These are phyloP conservation scores for Drosophila cracens DNA, from an alignment of 2,888 invertebrate species.

Conservation along the genomic window DNA sequence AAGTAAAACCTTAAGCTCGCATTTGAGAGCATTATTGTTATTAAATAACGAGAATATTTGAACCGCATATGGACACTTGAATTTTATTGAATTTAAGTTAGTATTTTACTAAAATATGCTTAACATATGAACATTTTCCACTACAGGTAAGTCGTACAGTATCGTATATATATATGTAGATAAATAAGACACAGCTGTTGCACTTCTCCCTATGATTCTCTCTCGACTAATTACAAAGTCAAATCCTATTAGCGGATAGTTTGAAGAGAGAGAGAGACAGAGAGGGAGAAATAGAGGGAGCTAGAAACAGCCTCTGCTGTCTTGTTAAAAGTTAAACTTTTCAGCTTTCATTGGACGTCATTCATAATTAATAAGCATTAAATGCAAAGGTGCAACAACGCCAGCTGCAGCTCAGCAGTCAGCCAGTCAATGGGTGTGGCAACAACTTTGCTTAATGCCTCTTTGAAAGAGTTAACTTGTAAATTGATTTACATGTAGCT, in stretches of 20 bases:
- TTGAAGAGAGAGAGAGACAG: not conserved
- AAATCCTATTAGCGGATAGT: slow-evolving; percentile 46
- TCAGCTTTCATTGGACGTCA: slow-evolving; percentile 48
- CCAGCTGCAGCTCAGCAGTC: slow-evolving; percentile 4
- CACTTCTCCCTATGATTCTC: slow-evolving; percentile 9
- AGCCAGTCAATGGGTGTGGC: not conserved
- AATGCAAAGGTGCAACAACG: slow-evolving; percentile 43
- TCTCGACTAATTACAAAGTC: slow-evolving; percentile 59
- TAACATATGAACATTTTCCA: not conserved
- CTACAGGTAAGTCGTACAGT: not conserved
- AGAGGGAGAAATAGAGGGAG: slow-evolving; percentile 13
- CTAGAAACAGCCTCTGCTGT: slow-evolving; percentile 18
- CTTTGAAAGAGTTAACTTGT: slow-evolving; percentile 38
- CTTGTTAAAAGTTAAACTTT: slow-evolving; percentile 58
- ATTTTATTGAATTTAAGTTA: not conserved
- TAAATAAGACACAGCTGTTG: slow-evolving; percentile 4
- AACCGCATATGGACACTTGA: not conserved
- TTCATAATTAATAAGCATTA: slow-evolving; percentile 53
- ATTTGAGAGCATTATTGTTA: not conserved
- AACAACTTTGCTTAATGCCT: not conserved
- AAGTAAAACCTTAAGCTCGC: not conserved
- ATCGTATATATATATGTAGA: not conserved
- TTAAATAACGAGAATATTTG: not conserved
- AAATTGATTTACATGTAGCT: slow-evolving; percentile 3
- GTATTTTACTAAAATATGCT: not conserved